Conservation (phyloP, 1,140 invertebrate species). For the Brevipalpus yothersi region DNA sequence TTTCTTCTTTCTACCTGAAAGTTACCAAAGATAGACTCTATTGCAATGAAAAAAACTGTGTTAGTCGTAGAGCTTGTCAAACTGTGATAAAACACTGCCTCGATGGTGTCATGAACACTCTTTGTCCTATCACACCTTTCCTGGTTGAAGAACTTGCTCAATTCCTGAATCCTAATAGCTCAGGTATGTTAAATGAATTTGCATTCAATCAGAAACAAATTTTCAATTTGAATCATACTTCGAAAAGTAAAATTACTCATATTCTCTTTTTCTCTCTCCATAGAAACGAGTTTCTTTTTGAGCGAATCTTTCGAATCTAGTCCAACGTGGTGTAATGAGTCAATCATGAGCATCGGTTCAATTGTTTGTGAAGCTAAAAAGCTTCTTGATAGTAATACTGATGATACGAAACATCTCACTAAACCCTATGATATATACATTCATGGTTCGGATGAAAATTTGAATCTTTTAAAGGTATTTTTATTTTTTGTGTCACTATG, state of each 20-base stretch:
- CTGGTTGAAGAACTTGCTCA: neutral
- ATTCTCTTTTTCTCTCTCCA: neutral
- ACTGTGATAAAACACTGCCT: neutral
- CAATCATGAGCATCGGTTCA: neutral
- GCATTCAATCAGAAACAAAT: no score
- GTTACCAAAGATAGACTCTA: neutral
- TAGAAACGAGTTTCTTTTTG: neutral
- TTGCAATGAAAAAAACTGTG: neutral
- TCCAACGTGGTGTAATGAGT: neutral
- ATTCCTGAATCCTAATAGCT: neutral
- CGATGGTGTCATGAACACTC: neutral
- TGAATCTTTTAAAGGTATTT: neutral
- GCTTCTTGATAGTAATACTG: neutral
- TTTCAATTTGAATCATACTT: neutral
- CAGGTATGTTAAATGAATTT: neutral
- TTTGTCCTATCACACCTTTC: neutral
- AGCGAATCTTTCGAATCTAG: neutral
- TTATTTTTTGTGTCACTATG: neutral
- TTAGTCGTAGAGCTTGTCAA: neutral
- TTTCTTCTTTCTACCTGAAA: neutral
- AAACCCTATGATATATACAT: neutral
- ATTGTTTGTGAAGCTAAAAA: neutral
- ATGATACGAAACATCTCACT: neutral
- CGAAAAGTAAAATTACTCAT: neutral
- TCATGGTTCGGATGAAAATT: neutral